A percentile compares a stretch with the other conserved stretches of the same genome.
Conservation (phyloP, 2,113 vertebrate species). For the Xenopus tropicalis region UCB_Xtro_10.0 CM004445.2:144070001-144070500, state of each 20-base stretch:
- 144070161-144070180: neutral
- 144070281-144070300: neutral
- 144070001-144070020: slow-evolving; percentile 47
- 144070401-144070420: too few relatives aligned
- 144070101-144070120: slow-evolving; percentile 38
- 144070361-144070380: neutral
- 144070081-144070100: slow-evolving; percentile 50
- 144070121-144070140: slow-evolving; percentile 29
- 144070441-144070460: too few relatives aligned
- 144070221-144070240: neutral
- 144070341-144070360: neutral
- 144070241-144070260: slow-evolving; percentile 12
- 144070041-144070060: slow-evolving; percentile 45
- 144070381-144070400: slow-evolving; percentile 8
- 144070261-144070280: neutral
- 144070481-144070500: too few relatives aligned
- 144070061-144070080: slow-evolving; percentile 53
- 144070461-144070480: too few relatives aligned
- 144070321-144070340: neutral
- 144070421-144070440: too few relatives aligned
- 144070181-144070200: slow-evolving; percentile 6
- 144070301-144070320: too few relatives aligned
- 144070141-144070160: slow-evolving; percentile 39
- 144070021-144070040: slow-evolving; percentile 47
- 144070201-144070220: slow-evolving; percentile 17